Evolutionary conservation across 2,113 vertebrate genomes (phyloP).

Genomic region (Bothrops jararaca): DNA sequence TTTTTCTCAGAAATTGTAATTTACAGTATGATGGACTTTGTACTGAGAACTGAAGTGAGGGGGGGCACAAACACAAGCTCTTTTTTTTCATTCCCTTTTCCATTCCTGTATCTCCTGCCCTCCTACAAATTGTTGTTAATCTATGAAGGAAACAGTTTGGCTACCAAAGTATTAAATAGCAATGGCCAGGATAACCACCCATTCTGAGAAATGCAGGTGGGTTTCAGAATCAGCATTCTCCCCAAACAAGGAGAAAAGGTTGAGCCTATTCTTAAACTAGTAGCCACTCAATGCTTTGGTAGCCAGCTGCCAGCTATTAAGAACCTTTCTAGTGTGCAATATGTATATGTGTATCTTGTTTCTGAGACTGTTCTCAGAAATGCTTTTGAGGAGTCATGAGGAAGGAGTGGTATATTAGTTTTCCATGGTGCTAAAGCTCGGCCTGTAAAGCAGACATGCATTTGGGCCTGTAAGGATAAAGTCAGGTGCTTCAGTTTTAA

Average conservation of each 20-base stretch:
- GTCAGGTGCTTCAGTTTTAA: slow-evolving; percentile 38
- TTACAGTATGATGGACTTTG: slow-evolving; percentile 38
- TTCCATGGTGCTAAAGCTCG: slow-evolving; percentile 22
- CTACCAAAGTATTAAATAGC: slow-evolving; percentile 58
- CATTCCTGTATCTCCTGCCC: neutral
- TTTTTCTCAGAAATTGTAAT: slow-evolving; percentile 43
- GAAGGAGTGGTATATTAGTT: slow-evolving; percentile 31
- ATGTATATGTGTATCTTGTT: slow-evolving; percentile 48
- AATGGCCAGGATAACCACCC: slow-evolving; percentile 64
- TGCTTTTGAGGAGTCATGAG: slow-evolving; percentile 41
- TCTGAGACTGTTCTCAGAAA: slow-evolving; percentile 33
- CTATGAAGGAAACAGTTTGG: slow-evolving; percentile 72
- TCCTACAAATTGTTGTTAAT: slow-evolving; percentile 51
- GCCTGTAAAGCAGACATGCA: slow-evolving; percentile 42
- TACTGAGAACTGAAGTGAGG: slow-evolving; percentile 40
- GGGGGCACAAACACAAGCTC: slow-evolving; percentile 45
- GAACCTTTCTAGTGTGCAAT: slow-evolving; percentile 58
- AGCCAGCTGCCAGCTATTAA: slow-evolving; percentile 47
- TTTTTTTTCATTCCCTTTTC: slow-evolving; percentile 16
- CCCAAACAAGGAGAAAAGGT: slow-evolving; percentile 37
- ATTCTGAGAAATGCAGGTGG: slow-evolving; percentile 36
- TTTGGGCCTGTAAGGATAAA: slow-evolving; percentile 46
- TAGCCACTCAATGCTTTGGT: slow-evolving; percentile 47
- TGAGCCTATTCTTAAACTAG: slow-evolving; percentile 22
- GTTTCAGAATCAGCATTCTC: slow-evolving; percentile 36